A percentile compares a stretch with the other conserved stretches of the same genome.
Conservation (phyloP, 1,140 invertebrate species). For the Drosophila santomea region DNA sequence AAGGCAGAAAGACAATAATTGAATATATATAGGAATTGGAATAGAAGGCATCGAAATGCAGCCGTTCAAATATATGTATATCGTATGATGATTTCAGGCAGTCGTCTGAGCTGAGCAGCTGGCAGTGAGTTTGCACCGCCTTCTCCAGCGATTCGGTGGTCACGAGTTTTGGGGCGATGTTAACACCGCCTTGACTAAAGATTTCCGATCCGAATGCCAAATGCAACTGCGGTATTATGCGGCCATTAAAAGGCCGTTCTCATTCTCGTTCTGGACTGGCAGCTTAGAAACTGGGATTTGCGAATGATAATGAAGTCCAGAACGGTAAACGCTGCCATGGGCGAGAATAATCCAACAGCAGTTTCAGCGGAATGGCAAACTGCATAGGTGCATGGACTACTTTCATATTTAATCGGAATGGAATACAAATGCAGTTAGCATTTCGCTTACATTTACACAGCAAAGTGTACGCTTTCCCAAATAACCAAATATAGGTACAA, state of each 20-base stretch:
- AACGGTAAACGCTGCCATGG: constrained; percentile 66
- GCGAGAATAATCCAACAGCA: constrained; percentile 36
- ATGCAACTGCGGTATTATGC: constrained; percentile 70
- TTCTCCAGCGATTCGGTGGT: constrained; percentile 37
- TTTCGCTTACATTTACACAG: constrained; percentile 66
- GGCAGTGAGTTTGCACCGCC: constrained; percentile 32
- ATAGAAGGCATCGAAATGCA: constrained; percentile 41
- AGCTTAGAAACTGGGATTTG: constrained; percentile 13
- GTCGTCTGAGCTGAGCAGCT: constrained; percentile 36
- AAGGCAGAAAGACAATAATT: constrained; percentile 67
- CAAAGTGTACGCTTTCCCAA: constrained; percentile 77
- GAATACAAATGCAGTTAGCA: not conserved
- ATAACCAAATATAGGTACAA: constrained; percentile 19
- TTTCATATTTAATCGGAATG: constrained; percentile 28
- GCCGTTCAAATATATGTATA: constrained; percentile 52
- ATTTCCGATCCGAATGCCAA: constrained; percentile 51
- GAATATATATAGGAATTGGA: constrained; percentile 51
- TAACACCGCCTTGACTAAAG: constrained; percentile 65
- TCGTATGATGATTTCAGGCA: constrained; percentile 66
- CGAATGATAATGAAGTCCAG: constrained; percentile 76
- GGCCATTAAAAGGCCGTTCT: constrained; percentile 73
- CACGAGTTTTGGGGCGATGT: constrained; percentile 75
- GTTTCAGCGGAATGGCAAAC: constrained; percentile 23
- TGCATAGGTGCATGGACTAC: constrained; percentile 31
- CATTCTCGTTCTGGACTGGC: constrained; percentile 37